Base-by-base conservation (phyloP, 2,797 vertebrate genomes). In the Hephaestus fuliginosus region DNA sequence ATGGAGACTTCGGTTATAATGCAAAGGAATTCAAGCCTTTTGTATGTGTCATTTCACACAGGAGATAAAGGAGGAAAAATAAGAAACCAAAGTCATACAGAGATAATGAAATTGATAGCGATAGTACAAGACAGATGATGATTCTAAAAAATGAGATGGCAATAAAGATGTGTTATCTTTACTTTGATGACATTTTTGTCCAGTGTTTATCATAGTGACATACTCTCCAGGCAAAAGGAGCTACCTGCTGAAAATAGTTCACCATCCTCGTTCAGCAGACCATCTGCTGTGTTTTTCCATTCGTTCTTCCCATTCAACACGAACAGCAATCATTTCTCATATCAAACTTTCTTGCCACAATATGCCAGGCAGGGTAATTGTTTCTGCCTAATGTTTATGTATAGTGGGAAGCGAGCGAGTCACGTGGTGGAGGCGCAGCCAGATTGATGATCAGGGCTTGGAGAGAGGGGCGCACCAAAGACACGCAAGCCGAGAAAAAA, bases 331-430 rank as follows among this genome's bases (percentile, higher is more conserved):
- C 71, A 80, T 90, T 86, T 89, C 76, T 89, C 82, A 84, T 58
- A 83, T 86, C 70, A 77, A 81, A 82, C 67, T 70, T 89, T 39
- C 69, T 53, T 51, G 41, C 46, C 71, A 69, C 80, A 82, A 84
- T 84, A 82, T 77, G 75, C 74, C 73, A 57, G 49, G 67, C 51
- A 7, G 78, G 81, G 84, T 93, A 83, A 90, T 88, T 89, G 85
- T 78, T 88, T 84, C 79, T 71, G 80, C 85, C 82, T 89, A 80
- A 83, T 86, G 82, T 84, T 92, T 88, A 79, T 88, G 76, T 74
- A 84, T 82, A 67, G 70, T 64, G 58, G 65, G 69, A 78, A 84
- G 61, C 14, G 53, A 61, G 77, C 61, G 76, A 80, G 76, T 63
- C 66, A 71, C 30, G 49, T 73, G 77, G 74, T 39, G 14, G 61